phyloP scores from a whole-genome alignment of 2,888 invertebrate genomes.

The Gryllus longicercus region DNA sequence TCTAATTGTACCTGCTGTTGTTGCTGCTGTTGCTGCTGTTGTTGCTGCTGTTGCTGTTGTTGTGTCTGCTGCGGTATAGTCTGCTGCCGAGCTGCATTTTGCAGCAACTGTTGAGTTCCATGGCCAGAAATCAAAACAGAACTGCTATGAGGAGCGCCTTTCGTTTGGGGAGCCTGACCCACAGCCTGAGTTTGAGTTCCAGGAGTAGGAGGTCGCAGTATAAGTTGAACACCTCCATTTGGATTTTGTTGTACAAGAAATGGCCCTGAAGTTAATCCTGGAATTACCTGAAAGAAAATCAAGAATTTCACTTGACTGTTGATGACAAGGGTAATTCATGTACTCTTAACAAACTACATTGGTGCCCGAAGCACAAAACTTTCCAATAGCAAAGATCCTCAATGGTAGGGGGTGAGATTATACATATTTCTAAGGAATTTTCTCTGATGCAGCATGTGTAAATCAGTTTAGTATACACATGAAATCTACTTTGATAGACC shows the following conservation, averaged over 20 bases:
- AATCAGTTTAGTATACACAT: background rate
- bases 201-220: constrained; percentile 62
- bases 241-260: constrained; percentile 60
- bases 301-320: too few relatives aligned
- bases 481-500: too few relatives aligned
- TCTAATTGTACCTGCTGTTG: too few relatives aligned
- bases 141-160: constrained; percentile 18
- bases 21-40: background rate
- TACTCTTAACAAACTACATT: constrained; percentile 42
- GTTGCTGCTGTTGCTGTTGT: constrained; percentile 30
- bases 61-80: constrained; percentile 32
- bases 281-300: constrained; percentile 37
- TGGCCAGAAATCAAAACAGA: constrained; percentile 30
- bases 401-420: background rate
- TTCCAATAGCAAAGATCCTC: background rate
- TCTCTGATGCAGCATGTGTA: background rate
- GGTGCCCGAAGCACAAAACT: background rate
- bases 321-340: too few relatives aligned
- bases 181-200: constrained; percentile 42
- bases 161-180: constrained; percentile 22
- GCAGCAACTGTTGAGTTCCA: constrained; percentile 31
- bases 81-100: constrained; percentile 38
- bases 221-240: constrained; percentile 66
- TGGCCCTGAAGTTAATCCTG: constrained; percentile 49
- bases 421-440: background rate